Percentiles rank a stretch among this genome's conserved stretches.
These are phyloP conservation scores for Sthenelais limicola DNA, from an alignment of 2,888 invertebrate genomes.

Conservation along the genomic window DNA sequence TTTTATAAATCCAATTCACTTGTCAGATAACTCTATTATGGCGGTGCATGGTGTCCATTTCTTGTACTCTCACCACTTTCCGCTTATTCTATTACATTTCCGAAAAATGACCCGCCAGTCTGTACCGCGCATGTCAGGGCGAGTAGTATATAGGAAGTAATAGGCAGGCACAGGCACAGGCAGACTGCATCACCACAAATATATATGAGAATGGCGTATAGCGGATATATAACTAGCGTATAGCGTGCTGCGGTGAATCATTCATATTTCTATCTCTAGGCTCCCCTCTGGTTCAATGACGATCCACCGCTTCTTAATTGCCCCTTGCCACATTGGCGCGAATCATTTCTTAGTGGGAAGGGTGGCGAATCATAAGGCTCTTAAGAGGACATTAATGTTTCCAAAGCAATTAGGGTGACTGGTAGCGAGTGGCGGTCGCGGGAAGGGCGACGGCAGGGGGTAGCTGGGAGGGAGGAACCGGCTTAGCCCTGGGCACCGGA, in stretches of 20 bases:
- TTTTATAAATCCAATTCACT: constrained; percentile 39
- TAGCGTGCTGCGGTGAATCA: no score
- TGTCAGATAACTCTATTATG: constrained; percentile 37
- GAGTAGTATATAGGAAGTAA: no score
- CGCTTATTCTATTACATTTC: constrained; percentile 19
- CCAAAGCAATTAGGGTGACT: constrained; percentile 27
- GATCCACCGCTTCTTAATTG: constrained; percentile 7
- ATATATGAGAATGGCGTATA: no score
- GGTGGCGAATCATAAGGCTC: constrained; percentile 35
- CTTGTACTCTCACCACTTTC: neutral
- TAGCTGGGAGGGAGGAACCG: neutral
- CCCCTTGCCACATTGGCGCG: constrained; percentile 6
- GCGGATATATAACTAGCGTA: no score
- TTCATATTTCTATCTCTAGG: no score
- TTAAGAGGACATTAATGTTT: constrained; percentile 38
- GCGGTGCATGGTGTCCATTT: constrained; percentile 24
- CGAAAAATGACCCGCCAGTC: constrained; percentile 3
- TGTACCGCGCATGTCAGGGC: no score
- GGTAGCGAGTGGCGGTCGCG: constrained; percentile 9
- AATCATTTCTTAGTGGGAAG: constrained; percentile 21
- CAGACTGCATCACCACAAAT: no score
- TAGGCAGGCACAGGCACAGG: no score
- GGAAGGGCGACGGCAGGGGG: neutral
- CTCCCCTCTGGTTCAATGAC: no score
- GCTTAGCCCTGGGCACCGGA: no score